These are phyloP conservation scores for Bedellia somnulentella DNA, from an alignment of 2,888 invertebrate genomes.

Conservation along the genomic window DNA sequence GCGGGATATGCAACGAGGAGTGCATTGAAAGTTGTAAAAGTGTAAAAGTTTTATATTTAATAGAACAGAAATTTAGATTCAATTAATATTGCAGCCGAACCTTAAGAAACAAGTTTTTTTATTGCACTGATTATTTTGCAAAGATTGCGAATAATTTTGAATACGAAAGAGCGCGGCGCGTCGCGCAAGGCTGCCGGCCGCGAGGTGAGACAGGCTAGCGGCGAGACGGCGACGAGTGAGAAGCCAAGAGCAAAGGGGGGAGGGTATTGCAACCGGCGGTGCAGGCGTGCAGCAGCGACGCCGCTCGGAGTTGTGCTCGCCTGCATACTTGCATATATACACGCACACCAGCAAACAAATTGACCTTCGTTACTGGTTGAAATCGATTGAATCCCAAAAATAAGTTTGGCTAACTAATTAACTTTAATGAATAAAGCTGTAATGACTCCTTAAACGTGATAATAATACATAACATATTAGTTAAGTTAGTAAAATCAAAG, in stretches of 20 bases:
- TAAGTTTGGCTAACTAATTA: no score
- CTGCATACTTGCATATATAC: slow-evolving; percentile 56
- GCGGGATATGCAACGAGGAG: slow-evolving; percentile 69
- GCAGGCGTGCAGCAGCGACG: slow-evolving; percentile 60
- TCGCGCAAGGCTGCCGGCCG: slow-evolving; percentile 62
- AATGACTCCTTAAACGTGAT: no score
- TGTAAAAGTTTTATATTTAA: slow-evolving; percentile 29
- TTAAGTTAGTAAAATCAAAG: no score
- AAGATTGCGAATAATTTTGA: slow-evolving; percentile 61
- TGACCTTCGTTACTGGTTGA: slow-evolving; percentile 55
- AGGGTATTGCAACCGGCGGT: slow-evolving; percentile 60
- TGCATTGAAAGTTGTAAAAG: slow-evolving; percentile 59
- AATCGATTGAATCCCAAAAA: slow-evolving; percentile 47
- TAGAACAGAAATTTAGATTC: not conserved
- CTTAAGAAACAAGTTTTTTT: slow-evolving; percentile 28
- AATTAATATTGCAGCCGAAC: slow-evolving; percentile 30
- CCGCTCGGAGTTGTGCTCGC: slow-evolving; percentile 48
- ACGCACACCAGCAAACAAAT: slow-evolving; percentile 48
- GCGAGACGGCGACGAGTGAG: slow-evolving; percentile 59
- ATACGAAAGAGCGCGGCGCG: slow-evolving; percentile 61
- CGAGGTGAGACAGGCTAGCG: slow-evolving; percentile 61
- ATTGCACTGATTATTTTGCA: slow-evolving; percentile 61
- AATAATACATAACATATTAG: no score
- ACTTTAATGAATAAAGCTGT: no score
- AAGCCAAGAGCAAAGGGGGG: slow-evolving; percentile 58